Base-by-base conservation (phyloP, 2,888 invertebrate genomes). In the Tortrix viridana region DNA sequence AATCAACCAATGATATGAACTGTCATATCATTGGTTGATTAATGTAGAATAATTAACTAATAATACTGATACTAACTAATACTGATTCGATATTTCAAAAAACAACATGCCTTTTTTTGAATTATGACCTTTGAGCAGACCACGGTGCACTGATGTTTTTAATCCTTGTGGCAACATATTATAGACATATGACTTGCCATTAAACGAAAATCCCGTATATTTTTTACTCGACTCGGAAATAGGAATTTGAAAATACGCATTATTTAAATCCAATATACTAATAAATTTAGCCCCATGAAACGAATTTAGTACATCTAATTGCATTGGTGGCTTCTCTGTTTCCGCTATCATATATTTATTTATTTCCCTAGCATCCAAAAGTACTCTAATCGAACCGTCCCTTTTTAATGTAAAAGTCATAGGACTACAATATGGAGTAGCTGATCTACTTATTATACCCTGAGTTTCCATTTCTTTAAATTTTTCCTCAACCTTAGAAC, bases 81-180 rank as follows among this genome's bases (percentile, higher is more conserved):
- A n/a, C n/a, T n/a, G n/a, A n/a, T n/a, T n/a, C n/a, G n/a, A n/a
- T n/a, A n/a, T n/a, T n/a, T n/a, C n/a, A n/a, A n/a, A n/a, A n/a
- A n/a, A n/a, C n/a, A n/a, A n/a, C n/a, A n/a, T n/a, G n/a, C n/a
- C n/a, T n/a, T n/a, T n/a, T n/a, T n/a, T n/a, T n/a, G n/a, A n/a
- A n/a, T n/a, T n/a, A n/a, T n/a, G n/a, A n/a, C n/a, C n/a, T n/a
- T n/a, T n/a, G n/a, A n/a, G n/a, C n/a, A n/a, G n/a, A n/a, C n/a
- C n/a, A n/a, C n/a, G n/a, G n/a, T n/a, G n/a, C n/a, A n/a, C n/a
- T 0, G 67, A 67, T 0, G 70, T 70, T 46, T 71, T 72, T 5
- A 71, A 32, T 0, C 72, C 72, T 16, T 72, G 72, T 2, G 70
- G 69, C 22, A 69, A 48, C 0, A 70, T 69, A 46, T 68, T 65